A percentile compares a stretch with the other conserved stretches of the same genome.
Evolutionary conservation across 2,888 invertebrate species (phyloP).

Genomic region (Poecilus cupreus): DNA sequence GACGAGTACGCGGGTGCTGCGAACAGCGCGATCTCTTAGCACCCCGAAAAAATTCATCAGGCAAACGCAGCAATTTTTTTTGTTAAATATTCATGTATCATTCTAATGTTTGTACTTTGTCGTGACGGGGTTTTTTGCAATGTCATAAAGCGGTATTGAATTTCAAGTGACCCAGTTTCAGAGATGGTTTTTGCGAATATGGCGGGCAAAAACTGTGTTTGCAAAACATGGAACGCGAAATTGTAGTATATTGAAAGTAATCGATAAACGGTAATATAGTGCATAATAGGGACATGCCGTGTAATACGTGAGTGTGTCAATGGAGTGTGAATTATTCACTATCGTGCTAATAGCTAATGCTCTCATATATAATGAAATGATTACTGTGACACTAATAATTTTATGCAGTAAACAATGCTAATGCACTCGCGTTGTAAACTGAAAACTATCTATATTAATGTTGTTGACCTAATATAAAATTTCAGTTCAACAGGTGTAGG

Average conservation of each 20-base stretch:
- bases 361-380: too few relatives aligned
- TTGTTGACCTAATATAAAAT: too few relatives aligned
- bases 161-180: neutral
- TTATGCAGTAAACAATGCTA: too few relatives aligned
- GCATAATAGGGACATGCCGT: neutral
- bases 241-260: neutral
- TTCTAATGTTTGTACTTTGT: neutral
- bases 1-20: too few relatives aligned
- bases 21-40: too few relatives aligned
- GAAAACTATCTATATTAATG: too few relatives aligned
- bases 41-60: neutral
- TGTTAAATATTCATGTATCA: neutral
- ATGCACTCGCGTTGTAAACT: too few relatives aligned
- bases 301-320: neutral
- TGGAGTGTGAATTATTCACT: neutral
- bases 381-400: too few relatives aligned
- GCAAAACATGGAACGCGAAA: too few relatives aligned
- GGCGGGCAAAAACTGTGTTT: neutral
- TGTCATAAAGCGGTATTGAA: neutral
- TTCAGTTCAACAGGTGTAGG: too few relatives aligned
- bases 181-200: neutral
- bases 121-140: neutral
- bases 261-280: neutral
- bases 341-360: too few relatives aligned
- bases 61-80: neutral